Evolutionary conservation across 2,113 vertebrate genomes (phyloP).

Genomic region (Rhea americana): DNA sequence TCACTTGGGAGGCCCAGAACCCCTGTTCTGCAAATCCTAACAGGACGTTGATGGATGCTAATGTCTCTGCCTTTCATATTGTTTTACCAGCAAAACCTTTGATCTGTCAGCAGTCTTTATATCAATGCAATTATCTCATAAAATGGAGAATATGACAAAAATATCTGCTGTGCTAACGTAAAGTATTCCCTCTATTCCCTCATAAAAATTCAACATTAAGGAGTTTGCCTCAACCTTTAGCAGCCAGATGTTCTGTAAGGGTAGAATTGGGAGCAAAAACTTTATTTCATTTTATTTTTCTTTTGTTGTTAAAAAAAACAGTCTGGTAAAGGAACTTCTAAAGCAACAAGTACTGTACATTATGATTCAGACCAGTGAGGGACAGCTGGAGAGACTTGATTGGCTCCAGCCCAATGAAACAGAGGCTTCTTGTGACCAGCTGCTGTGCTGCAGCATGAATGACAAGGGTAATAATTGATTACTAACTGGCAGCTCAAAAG

Average conservation of each 20-base stretch:
- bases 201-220: constrained; percentile 25
- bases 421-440: constrained; percentile 87
- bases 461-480: constrained; percentile 91
- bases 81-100: constrained; percentile 86
- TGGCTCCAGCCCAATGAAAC: constrained; percentile 81
- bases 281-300: not conserved
- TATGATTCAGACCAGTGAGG: constrained; percentile 80
- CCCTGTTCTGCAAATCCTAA: constrained; percentile 86
- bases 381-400: constrained; percentile 88
- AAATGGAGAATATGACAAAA: constrained; percentile 75
- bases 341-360: constrained; percentile 75
- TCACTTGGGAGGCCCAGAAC: constrained; percentile 86
- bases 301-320: constrained; percentile 13
- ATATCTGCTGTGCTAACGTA: not conserved
- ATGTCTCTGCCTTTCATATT: constrained; percentile 87
- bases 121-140: constrained; percentile 76
- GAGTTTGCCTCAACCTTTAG: constrained; percentile 14
- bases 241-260: constrained; percentile 71
- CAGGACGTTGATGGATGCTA: constrained; percentile 91
- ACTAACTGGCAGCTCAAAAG: constrained; percentile 80
- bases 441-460: constrained; percentile 83
- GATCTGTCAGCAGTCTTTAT: constrained; percentile 87
- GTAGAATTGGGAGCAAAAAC: constrained; percentile 79
- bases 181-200: not conserved
- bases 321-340: constrained; percentile 73